Evolutionary conservation across 2,888 invertebrate species (phyloP).

Genomic region (Cerastis rubricosa): DNA sequence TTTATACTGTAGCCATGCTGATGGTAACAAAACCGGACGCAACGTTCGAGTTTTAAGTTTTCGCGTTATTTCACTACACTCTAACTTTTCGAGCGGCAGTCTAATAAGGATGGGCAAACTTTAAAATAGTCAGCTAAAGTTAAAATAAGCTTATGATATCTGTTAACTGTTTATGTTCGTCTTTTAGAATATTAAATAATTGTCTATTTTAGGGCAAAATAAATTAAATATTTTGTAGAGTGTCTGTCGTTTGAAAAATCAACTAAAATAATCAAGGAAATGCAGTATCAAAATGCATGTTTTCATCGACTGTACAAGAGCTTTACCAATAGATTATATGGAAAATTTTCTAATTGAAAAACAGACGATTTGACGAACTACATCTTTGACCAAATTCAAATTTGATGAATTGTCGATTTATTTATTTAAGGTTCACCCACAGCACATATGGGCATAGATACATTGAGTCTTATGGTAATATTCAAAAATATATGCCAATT

Average conservation of each 20-base stretch:
- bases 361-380: too few relatives aligned
- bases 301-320: too few relatives aligned
- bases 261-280: not conserved
- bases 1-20: conserved; percentile 19
- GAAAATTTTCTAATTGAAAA: too few relatives aligned
- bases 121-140: conserved; percentile 6
- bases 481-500: too few relatives aligned
- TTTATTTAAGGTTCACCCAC: too few relatives aligned
- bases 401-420: too few relatives aligned
- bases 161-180: not conserved
- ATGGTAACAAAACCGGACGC: conserved; percentile 60
- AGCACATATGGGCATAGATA: too few relatives aligned
- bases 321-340: too few relatives aligned
- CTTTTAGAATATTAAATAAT: not conserved
- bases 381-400: too few relatives aligned
- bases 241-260: not conserved
- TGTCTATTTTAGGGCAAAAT: not conserved
- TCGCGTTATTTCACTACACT: conserved; percentile 57
- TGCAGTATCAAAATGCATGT: too few relatives aligned
- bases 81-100: conserved; percentile 25
- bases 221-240: not conserved
- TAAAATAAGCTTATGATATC: conserved; percentile 1
- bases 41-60: conserved; percentile 72
- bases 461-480: too few relatives aligned
- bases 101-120: conserved; percentile 3